Conservation (phyloP, 1,140 invertebrate genomes). For the Ruditapes philippinarum region DNA sequence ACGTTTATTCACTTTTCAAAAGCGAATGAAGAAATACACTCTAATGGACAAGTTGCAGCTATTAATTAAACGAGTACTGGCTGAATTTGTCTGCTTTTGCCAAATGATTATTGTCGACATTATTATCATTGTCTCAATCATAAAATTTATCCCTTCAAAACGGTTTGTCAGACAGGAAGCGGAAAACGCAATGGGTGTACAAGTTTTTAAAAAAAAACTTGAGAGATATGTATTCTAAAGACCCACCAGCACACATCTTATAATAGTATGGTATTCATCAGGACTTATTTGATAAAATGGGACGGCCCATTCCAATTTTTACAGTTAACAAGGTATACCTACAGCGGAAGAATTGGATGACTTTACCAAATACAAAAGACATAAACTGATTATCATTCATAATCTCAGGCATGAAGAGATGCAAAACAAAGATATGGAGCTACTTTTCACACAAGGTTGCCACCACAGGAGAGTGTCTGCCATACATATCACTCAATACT, state of each 20-base stretch:
- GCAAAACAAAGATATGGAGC: conserved; percentile 25
- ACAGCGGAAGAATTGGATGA: neutral
- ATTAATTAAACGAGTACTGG: neutral
- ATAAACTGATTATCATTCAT: neutral
- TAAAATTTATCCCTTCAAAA: conserved; percentile 8
- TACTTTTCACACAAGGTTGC: conserved; percentile 62
- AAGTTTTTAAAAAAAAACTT: neutral
- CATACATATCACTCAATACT: neutral
- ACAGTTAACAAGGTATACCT: neutral
- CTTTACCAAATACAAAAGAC: neutral
- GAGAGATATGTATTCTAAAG: neutral
- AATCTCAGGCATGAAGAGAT: neutral
- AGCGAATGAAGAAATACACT: neutral
- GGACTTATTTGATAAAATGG: conserved; percentile 6
- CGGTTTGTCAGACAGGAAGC: neutral
- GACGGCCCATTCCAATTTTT: neutral
- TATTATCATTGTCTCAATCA: conserved; percentile 4
- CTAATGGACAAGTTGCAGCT: neutral
- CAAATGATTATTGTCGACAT: conserved; percentile 3
- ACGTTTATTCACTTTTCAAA: no score
- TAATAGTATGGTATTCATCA: conserved; percentile 22
- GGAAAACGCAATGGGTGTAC: conserved; percentile 10
- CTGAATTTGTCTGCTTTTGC: conserved; percentile 24
- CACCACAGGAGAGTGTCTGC: conserved; percentile 49
- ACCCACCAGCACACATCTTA: neutral